Percentiles rank a stretch among this genome's conserved stretches.
These are phyloP conservation scores for Mastomys coucha DNA, from an alignment of 2,113 vertebrate species.

Conservation along the genomic window DNA sequence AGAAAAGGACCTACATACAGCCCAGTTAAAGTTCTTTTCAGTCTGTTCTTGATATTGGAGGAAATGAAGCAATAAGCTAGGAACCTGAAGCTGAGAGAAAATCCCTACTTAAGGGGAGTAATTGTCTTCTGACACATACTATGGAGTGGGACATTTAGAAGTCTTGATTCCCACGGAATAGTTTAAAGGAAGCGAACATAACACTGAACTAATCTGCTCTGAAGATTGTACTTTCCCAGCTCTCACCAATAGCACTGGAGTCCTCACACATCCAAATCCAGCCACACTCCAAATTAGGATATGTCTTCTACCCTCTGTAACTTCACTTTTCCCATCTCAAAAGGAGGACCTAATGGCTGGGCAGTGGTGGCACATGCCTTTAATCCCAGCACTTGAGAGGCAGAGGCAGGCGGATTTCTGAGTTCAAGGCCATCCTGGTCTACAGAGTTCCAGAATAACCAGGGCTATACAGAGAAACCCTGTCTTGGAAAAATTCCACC, in stretches of 20 bases:
- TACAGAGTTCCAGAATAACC: too few relatives aligned
- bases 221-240: background rate
- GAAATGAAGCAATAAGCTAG: background rate
- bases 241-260: background rate
- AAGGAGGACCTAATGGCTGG: background rate
- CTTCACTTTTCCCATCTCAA: constrained; percentile 32
- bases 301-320: background rate
- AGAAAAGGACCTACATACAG: constrained; percentile 72
- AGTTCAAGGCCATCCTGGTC: too few relatives aligned
- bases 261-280: background rate
- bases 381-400: too few relatives aligned
- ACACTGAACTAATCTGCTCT: background rate
- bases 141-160: background rate
- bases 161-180: constrained; percentile 37
- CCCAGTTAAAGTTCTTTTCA: constrained; percentile 80
- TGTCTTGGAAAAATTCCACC: too few relatives aligned
- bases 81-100: constrained; percentile 42
- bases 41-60: constrained; percentile 68
- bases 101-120: background rate
- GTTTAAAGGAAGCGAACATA: constrained; percentile 30
- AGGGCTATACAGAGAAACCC: too few relatives aligned
- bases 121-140: constrained; percentile 20
- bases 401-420: too few relatives aligned
- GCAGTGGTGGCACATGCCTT: too few relatives aligned
- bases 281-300: background rate